These are phyloP conservation scores for Coendou prehensilis DNA, from an alignment of 2,797 vertebrate species.

Conservation along the genomic window DNA sequence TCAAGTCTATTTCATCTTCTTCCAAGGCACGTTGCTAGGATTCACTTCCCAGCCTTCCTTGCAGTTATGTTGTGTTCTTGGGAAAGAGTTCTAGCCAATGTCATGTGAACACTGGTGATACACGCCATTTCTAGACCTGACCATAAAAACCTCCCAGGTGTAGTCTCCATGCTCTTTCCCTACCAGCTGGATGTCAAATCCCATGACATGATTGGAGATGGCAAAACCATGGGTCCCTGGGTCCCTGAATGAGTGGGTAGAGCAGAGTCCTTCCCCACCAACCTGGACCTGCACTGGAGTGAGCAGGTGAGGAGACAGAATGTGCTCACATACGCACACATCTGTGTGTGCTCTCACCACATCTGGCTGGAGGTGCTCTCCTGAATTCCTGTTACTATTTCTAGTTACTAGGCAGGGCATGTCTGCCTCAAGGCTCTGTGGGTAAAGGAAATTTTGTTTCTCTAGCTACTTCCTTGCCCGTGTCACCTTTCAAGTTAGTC, in stretches of 20 bases:
- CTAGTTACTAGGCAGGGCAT: neutral
- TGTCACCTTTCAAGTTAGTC: slow-evolving; percentile 1
- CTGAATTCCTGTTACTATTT: neutral
- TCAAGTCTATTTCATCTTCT: neutral
- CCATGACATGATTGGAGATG: neutral
- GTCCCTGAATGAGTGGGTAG: neutral
- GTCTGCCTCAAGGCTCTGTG: neutral
- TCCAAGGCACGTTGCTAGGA: neutral
- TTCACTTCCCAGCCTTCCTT: neutral
- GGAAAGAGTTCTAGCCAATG: neutral
- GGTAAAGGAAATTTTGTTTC: neutral
- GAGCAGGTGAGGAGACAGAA: neutral
- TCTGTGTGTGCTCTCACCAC: neutral
- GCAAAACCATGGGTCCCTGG: neutral
- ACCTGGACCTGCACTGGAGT: neutral
- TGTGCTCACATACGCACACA: accelerated
- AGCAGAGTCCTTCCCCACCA: neutral
- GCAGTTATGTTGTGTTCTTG: neutral
- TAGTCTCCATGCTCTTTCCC: neutral
- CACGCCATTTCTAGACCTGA: neutral
- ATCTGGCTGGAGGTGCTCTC: neutral
- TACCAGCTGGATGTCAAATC: neutral
- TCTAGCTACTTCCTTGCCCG: neutral
- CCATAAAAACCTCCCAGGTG: neutral
- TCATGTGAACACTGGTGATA: neutral